phyloP scores from a whole-genome alignment of 2,888 invertebrate species.

The Torymus tubicola region DNA sequence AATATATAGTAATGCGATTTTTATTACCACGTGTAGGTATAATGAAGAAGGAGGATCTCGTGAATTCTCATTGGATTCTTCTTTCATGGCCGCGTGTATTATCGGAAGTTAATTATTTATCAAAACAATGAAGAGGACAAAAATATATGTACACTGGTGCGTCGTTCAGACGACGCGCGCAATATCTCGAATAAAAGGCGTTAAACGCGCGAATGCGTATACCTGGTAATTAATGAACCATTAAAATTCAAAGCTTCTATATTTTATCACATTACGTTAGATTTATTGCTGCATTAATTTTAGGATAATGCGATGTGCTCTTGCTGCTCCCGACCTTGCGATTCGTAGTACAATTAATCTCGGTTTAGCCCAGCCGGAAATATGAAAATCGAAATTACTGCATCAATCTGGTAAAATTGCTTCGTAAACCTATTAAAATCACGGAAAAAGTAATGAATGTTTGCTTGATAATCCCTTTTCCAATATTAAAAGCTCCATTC shows the following conservation, averaged over 20 bases:
- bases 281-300: constrained; percentile 48
- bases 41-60: too few relatives aligned
- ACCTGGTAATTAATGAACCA: constrained; percentile 18
- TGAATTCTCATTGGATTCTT: too few relatives aligned
- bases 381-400: constrained; percentile 10
- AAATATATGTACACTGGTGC: too few relatives aligned
- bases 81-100: too few relatives aligned
- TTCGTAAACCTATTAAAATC: background rate
- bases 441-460: background rate
- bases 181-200: background rate
- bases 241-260: constrained; percentile 23
- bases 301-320: constrained; percentile 28
- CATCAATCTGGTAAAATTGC: background rate
- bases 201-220: constrained; percentile 7
- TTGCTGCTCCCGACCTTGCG: background rate
- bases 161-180: background rate
- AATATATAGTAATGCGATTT: too few relatives aligned
- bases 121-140: too few relatives aligned
- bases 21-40: too few relatives aligned
- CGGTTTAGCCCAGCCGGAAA: background rate
- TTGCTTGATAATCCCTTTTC: too few relatives aligned
- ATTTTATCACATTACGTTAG: constrained; percentile 23
- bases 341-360: constrained; percentile 41
- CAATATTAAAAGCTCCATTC: background rate
- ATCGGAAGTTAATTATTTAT: too few relatives aligned